Evolutionary conservation across 2,797 vertebrate genomes (phyloP), one percentile per base, ranked within the genome.

Genomic region (Sandelia bainsii): DNA sequence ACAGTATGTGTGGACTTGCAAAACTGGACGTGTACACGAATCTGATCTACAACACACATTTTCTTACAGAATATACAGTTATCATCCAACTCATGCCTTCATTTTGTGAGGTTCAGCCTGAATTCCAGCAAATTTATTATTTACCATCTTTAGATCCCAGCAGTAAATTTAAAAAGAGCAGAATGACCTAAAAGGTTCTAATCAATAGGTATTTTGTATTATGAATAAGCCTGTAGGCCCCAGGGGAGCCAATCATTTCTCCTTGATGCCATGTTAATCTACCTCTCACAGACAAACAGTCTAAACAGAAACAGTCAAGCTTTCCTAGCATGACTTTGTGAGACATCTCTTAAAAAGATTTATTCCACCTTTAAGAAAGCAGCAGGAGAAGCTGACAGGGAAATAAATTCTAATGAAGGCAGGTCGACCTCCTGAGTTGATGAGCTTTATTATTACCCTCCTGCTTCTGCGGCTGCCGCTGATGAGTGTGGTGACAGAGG

Each of bases 391-490:
- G 67, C 79, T 70, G 71, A 50, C 62, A 71, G 46, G 34, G 59
- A 82, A 86, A 88, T 85, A 27, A 83, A 87, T 82, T 81, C 54
- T 76, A 87, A 92, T 82, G 75, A 84, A 84, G 70, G 79, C 54
- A 69, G 76, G 70, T 49, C 16, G 39, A 51, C 69, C 71, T 77
- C 77, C 81, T 78, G 73, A 73, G 81, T 74, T 82, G 86, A 91
- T 84, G 85, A 81, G 71, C 56, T 81, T 79, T 87, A 82, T 87
- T 75, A 83, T 85, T 62, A 72, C 54, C 61, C 72, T 80, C 69
- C 84, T 67, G 69, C 80, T 46, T 79, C 65, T 58, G 80, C 2
- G 32, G 34, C 34, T 37, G 34, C 34, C 10, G 53, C 77, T 73
- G 69, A 34, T 51, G 65, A 83, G 72, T 68, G 50, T 34, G 46